These are phyloP conservation scores for Cordilura impudica DNA, from an alignment of 2,888 invertebrate genomes.

Conservation along the genomic window DNA sequence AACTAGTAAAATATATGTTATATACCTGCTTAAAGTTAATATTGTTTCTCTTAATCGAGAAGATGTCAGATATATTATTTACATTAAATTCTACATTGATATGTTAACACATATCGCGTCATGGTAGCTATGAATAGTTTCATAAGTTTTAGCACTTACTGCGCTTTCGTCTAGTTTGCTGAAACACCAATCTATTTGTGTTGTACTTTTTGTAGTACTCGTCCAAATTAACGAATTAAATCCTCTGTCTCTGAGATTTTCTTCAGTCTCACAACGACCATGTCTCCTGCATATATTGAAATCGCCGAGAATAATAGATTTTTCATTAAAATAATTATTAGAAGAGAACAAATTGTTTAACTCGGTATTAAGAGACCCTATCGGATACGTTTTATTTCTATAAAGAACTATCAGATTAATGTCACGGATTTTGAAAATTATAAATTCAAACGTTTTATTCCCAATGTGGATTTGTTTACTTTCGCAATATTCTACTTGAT, in stretches of 20 bases:
- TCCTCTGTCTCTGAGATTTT: not conserved
- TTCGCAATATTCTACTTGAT: not conserved
- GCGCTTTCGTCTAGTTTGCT: not conserved
- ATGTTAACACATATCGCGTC: constrained; percentile 4
- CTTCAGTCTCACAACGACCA: too few species aligned
- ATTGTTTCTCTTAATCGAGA: too few species aligned
- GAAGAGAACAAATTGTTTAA: not conserved
- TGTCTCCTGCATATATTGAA: not conserved
- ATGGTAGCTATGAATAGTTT: constrained; percentile 7
- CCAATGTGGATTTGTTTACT: not conserved
- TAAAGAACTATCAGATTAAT: not conserved
- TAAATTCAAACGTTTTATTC: not conserved
- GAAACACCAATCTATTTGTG: not conserved
- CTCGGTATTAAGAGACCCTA: not conserved
- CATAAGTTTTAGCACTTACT: not conserved
- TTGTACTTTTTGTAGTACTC: constrained; percentile 2
- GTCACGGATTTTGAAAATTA: not conserved
- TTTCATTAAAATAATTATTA: not conserved
- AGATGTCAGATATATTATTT: too few species aligned
- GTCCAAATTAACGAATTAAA: not conserved
- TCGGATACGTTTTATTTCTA: not conserved
- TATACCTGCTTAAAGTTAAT: too few species aligned
- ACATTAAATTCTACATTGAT: too few species aligned
- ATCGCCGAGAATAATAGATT: not conserved
- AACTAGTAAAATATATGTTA: too few species aligned